phyloP scores from a whole-genome alignment of 2,888 invertebrate species.

The Eustalomyia histrio region DNA sequence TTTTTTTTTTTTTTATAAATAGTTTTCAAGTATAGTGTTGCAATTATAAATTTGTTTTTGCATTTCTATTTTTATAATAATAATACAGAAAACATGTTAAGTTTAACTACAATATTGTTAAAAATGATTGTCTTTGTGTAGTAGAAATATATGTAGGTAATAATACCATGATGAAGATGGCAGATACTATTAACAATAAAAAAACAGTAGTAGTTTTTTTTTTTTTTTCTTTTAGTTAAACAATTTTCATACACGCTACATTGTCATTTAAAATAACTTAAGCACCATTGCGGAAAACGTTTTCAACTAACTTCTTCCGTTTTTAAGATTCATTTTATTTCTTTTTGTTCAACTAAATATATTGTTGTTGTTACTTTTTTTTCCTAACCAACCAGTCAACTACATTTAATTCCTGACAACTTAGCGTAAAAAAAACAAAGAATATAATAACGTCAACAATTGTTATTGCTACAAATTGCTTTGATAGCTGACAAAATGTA shows the following conservation, averaged over 20 bases:
- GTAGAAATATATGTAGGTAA: neutral
- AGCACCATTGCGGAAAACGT: slow-evolving; percentile 68
- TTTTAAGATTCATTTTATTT: slow-evolving; percentile 29
- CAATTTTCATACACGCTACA: slow-evolving; percentile 74
- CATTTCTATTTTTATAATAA: neutral
- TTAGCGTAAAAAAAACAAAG: slow-evolving; percentile 37
- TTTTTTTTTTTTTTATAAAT: too few relatives aligned
- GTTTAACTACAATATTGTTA: slow-evolving; percentile 38
- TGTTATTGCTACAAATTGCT: slow-evolving; percentile 63
- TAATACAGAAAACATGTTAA: slow-evolving; percentile 40
- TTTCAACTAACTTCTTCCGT: slow-evolving; percentile 63
- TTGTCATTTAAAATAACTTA: slow-evolving; percentile 78
- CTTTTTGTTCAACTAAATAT: slow-evolving; percentile 47
- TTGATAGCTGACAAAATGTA: slow-evolving; percentile 55
- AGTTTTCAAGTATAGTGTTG: slow-evolving; percentile 14
- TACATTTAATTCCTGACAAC: slow-evolving; percentile 21
- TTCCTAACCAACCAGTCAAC: neutral
- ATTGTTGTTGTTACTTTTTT: slow-evolving; percentile 25
- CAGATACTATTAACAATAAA: slow-evolving; percentile 16
- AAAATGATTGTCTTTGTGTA: neutral
- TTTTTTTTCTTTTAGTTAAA: slow-evolving; percentile 53
- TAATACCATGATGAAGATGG: slow-evolving; percentile 51
- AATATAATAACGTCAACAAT: slow-evolving; percentile 62
- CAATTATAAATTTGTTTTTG: slow-evolving; percentile 55
- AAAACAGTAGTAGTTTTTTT: slow-evolving; percentile 16